Evolutionary conservation across 2,888 invertebrate genomes (phyloP).

Genomic region (Pristionchus japonicus): DNA sequence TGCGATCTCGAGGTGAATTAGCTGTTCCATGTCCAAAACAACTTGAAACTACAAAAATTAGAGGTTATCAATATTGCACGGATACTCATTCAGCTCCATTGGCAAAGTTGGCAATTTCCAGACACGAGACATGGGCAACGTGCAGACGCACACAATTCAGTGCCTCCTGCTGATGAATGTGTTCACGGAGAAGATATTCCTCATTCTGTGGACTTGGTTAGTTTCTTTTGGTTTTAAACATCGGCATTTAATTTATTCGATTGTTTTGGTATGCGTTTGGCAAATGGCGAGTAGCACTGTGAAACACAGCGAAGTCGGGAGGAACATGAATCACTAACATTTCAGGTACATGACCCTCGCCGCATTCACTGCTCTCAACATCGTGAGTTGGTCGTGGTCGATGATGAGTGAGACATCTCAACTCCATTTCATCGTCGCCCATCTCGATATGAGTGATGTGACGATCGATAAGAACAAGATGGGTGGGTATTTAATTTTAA

Average conservation of each 20-base stretch:
- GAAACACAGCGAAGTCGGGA: too few relatives aligned
- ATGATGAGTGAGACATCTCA: constrained; percentile 65
- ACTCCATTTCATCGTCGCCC: constrained; percentile 71
- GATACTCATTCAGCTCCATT: neutral
- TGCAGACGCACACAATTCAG: constrained; percentile 72
- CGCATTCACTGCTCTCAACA: constrained; percentile 66
- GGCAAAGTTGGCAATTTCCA: constrained; percentile 47
- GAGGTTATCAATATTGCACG: too few relatives aligned
- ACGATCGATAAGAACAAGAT: constrained; percentile 58
- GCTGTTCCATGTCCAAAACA: neutral
- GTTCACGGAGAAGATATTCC: constrained; percentile 71
- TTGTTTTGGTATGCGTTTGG: too few relatives aligned
- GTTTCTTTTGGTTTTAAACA: too few relatives aligned
- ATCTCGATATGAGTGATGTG: constrained; percentile 72
- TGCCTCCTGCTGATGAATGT: constrained; percentile 73
- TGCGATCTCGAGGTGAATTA: constrained; percentile 74
- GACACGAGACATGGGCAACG: constrained; percentile 74
- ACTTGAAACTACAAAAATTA: neutral
- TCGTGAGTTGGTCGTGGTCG: constrained; percentile 67
- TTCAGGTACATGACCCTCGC: constrained; percentile 70
- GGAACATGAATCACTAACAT: too few relatives aligned
- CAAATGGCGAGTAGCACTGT: too few relatives aligned
- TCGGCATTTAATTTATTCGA: too few relatives aligned
- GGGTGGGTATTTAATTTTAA: constrained; percentile 50
- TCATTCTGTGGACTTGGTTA: constrained; percentile 67